phyloP scores from a whole-genome alignment of 2,113 vertebrate species.

The Bujurquina vittata region DNA sequence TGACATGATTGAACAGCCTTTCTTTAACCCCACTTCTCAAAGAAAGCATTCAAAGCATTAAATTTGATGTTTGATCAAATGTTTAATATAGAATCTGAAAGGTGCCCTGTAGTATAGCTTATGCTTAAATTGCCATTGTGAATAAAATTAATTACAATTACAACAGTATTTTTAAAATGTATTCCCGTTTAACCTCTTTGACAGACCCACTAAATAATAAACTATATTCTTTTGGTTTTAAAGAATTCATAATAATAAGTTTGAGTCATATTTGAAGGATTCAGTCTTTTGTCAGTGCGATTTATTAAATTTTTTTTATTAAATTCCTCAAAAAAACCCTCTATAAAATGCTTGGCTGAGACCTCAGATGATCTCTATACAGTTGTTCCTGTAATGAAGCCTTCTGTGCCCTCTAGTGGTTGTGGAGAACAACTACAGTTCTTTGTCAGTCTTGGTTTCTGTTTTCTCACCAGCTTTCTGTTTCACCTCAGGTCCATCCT shows the following conservation, averaged over 20 bases:
- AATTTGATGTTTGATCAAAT: too few species aligned
- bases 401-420: conserved; percentile 53
- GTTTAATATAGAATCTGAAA: not conserved
- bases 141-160: not conserved
- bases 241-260: not conserved
- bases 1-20: too few species aligned
- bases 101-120: not conserved
- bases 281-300: not conserved
- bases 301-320: too few species aligned
- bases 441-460: not conserved
- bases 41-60: too few species aligned
- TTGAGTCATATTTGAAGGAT: not conserved
- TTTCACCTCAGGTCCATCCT: conserved; percentile 87
- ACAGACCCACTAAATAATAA: not conserved
- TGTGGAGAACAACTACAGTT: not conserved
- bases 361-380: not conserved
- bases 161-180: not conserved
- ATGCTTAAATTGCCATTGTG: not conserved
- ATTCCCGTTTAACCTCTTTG: not conserved
- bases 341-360: not conserved
- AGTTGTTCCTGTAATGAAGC: not conserved
- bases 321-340: not conserved
- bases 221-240: not conserved
- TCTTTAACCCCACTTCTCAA: too few species aligned
- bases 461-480: not conserved